Conservation (phyloP, 1,140 invertebrate species). For the Triops cancriformis region DNA sequence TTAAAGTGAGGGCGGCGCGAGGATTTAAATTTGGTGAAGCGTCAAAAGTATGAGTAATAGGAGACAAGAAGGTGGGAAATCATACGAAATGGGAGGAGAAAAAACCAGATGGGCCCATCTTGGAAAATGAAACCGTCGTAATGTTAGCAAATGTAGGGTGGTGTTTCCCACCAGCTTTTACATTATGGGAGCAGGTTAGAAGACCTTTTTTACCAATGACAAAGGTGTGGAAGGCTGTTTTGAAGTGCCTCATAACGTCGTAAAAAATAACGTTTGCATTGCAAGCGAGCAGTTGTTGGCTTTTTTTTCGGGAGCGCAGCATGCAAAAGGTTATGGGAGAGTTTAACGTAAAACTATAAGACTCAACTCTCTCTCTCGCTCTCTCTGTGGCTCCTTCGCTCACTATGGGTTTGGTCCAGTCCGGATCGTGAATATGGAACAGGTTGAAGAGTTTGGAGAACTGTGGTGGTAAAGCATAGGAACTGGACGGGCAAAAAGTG, state of each 20-base stretch:
- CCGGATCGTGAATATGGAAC: constrained; percentile 12
- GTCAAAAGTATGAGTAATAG: constrained; percentile 11
- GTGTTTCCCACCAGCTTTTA: neutral
- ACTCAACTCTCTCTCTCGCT: neutral
- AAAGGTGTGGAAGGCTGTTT: constrained; percentile 9
- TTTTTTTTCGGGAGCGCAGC: constrained; percentile 2
- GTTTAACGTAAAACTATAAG: constrained; percentile 9
- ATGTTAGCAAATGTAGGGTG: neutral
- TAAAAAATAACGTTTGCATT: constrained; percentile 5
- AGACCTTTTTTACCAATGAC: neutral
- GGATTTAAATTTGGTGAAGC: neutral
- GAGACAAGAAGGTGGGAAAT: neutral
- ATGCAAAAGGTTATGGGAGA: constrained; percentile 7
- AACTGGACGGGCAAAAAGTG: neutral
- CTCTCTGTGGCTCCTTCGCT: neutral
- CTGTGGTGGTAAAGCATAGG: neutral
- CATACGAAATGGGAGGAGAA: neutral
- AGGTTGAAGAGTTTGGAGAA: constrained; percentile 4
- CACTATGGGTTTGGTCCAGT: neutral
- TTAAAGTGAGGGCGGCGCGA: neutral
- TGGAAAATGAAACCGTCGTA: too few species aligned
- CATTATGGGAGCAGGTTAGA: neutral
- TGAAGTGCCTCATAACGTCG: neutral
- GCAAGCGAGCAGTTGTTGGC: neutral
- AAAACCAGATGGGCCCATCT: too few species aligned